These are phyloP conservation scores for Pollenia amentaria DNA, from an alignment of 2,888 invertebrate genomes.

Conservation along the genomic window DNA sequence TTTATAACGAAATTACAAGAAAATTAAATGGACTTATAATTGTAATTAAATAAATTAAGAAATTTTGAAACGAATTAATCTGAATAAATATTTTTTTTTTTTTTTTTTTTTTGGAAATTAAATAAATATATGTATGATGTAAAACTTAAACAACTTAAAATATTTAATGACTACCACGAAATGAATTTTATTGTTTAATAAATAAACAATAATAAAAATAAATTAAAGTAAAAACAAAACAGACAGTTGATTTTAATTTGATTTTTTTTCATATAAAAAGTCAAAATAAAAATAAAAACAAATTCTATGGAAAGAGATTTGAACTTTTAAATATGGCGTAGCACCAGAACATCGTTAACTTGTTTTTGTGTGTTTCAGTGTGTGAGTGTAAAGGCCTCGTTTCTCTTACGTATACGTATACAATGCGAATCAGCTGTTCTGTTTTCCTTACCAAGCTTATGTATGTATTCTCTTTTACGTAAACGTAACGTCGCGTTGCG, in stretches of 20 bases:
- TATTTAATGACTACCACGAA: conserved; percentile 84
- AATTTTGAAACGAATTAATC: conserved; percentile 28
- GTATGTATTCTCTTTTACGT: background rate
- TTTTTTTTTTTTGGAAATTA: conserved; percentile 16
- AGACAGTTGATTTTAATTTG: conserved; percentile 40
- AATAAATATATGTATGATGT: conserved; percentile 23
- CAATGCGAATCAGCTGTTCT: no score
- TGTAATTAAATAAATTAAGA: conserved; percentile 24
- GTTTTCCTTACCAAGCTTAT: no score
- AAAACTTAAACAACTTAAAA: conserved; percentile 81
- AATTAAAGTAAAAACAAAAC: conserved; percentile 58
- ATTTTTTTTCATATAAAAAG: conserved; percentile 27
- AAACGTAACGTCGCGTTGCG: background rate
- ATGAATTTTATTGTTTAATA: conserved; percentile 58
- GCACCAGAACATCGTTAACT: conserved; percentile 77
- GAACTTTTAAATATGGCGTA: conserved; percentile 79
- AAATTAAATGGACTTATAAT: conserved; percentile 65
- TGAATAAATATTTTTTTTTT: conserved; percentile 1
- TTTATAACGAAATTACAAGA: conserved; percentile 65
- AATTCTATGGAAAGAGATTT: conserved; percentile 72
- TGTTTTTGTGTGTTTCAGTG: conserved; percentile 30
- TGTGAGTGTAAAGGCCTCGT: background rate
- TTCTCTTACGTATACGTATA: no score
- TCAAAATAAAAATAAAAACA: conserved; percentile 35
- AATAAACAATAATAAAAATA: conserved; percentile 61